Conservation (phyloP, 2,113 vertebrate species). For the Calypte anna region DNA sequence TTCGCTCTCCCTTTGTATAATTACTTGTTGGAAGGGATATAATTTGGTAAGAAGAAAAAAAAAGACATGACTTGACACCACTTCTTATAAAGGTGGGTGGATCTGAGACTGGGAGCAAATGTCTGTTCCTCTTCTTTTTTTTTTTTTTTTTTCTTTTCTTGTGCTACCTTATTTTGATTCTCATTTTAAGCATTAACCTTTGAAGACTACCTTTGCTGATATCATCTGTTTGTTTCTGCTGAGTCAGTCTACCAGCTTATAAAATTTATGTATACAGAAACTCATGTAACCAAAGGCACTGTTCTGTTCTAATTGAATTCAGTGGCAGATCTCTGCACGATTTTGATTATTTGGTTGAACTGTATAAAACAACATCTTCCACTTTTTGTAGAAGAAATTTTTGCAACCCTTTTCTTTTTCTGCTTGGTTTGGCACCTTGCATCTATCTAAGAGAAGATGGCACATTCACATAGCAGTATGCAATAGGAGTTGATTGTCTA, state of each 20-base stretch:
- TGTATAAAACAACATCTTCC: constrained; percentile 29
- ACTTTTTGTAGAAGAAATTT: constrained; percentile 9
- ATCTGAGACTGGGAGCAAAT: constrained; percentile 60
- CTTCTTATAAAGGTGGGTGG: constrained; percentile 51
- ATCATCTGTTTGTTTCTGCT: constrained; percentile 71
- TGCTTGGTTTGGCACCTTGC: constrained; percentile 37
- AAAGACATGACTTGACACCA: constrained; percentile 43
- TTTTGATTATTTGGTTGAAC: constrained; percentile 47
- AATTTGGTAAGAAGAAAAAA: constrained; percentile 58
- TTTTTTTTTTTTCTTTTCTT: neutral
- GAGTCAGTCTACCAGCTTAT: constrained; percentile 59
- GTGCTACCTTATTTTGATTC: constrained; percentile 61
- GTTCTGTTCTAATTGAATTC: constrained; percentile 67
- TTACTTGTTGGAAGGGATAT: constrained; percentile 50
- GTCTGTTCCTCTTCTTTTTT: constrained; percentile 14
- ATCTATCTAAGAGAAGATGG: constrained; percentile 40
- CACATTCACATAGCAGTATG: constrained; percentile 9
- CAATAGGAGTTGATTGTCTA: constrained; percentile 54
- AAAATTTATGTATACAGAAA: constrained; percentile 65
- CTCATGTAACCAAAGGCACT: constrained; percentile 62
- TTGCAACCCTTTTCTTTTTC: constrained; percentile 55
- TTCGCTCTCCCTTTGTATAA: constrained; percentile 27
- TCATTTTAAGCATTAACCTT: constrained; percentile 60
- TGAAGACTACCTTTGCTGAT: constrained; percentile 73
- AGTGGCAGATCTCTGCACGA: constrained; percentile 6